Evolutionary conservation across 2,888 invertebrate species (phyloP), one percentile per base, ranked within the genome.

Genomic region (Melanostoma mellinum): DNA sequence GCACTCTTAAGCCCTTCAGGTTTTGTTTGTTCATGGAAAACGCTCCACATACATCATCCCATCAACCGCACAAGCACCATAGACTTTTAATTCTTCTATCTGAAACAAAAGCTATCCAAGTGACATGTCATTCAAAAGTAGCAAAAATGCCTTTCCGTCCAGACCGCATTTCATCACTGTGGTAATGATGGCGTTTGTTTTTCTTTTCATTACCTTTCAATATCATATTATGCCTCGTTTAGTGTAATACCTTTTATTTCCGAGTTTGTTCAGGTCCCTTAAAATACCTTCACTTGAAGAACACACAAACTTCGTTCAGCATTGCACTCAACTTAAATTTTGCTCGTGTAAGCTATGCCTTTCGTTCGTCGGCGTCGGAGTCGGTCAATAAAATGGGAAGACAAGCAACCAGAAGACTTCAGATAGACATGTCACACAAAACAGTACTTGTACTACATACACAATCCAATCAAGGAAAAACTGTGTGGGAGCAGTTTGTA

Each of bases 401-500:
- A 20, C 32, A 30, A 50, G 38, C 20, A 20, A 48, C 38, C 8
- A 9, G 20, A 63, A n/a, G 6, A 63, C 20, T 20, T 20, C 20
- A 20, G 20, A 20, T 20, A 20, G 36, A 63, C 30, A 48, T 30
- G 50, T 63, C 63, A 36, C 50, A 60, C 60, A 10, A 33, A 58
- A 42, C 6, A 40, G n/a, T n/a, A 6, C n/a, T 6, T 35, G n/a
- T 48, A 50, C 50, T 33, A 1, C 3, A 9, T 30, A 44, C 35
- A 42, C 44, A 61, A 61, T 44, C 30, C 53, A 61, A 72, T 61
- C 61, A 72, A 61, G 72, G 72, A 72, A 60, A 58, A 56, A 38
- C 53, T 56, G 32, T 42, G 65, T 50, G 65, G 56, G 58, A 40
- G 50, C 30, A 61, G 53, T 40, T 44, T 61, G 44, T 53, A 63